These are phyloP conservation scores for Rhyzopertha dominica DNA, from an alignment of 1,140 invertebrate species.

Conservation along the genomic window DNA sequence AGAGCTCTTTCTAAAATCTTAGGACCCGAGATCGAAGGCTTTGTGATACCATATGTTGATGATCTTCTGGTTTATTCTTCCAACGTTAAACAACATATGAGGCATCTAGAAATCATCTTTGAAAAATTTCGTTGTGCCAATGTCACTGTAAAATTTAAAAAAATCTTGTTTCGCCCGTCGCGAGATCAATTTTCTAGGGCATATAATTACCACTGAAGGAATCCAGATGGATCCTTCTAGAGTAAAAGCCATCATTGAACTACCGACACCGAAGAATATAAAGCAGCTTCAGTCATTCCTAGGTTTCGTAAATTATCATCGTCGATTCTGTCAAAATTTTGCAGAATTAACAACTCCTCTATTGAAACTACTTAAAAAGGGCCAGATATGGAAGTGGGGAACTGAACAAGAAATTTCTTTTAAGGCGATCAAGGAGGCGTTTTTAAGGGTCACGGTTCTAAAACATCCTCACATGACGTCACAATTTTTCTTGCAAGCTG, in stretches of 20 bases:
- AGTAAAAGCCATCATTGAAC: slow-evolving; percentile 31
- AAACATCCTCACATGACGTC: not conserved
- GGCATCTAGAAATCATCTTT: slow-evolving; percentile 1
- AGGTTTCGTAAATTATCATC: slow-evolving; percentile 45
- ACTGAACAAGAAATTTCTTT: not conserved
- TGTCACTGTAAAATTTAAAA: slow-evolving; percentile 3
- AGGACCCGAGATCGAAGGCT: not conserved
- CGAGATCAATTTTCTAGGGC: slow-evolving; percentile 45
- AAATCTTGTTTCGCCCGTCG: not conserved
- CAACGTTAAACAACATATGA: not conserved
- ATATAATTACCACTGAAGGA: slow-evolving; percentile 35
- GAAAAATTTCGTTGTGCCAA: not conserved
- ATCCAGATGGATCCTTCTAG: slow-evolving; percentile 34
- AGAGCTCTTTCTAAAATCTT: not conserved
- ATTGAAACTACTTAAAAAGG: slow-evolving; percentile 4
- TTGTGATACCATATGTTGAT: slow-evolving; percentile 1
- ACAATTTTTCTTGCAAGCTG: not conserved
- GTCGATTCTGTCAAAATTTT: slow-evolving; percentile 41
- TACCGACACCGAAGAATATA: slow-evolving; percentile 35
- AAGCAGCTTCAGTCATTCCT: slow-evolving; percentile 45
- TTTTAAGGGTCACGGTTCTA: slow-evolving; percentile 1
- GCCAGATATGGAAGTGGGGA: not conserved
- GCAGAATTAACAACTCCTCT: slow-evolving; percentile 14
- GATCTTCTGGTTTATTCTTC: not conserved
- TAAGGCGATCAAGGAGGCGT: not conserved